A percentile compares a stretch with the other conserved stretches of the same genome.
Conservation (phyloP, 2,113 vertebrate species). For the Mirza zaza region DNA sequence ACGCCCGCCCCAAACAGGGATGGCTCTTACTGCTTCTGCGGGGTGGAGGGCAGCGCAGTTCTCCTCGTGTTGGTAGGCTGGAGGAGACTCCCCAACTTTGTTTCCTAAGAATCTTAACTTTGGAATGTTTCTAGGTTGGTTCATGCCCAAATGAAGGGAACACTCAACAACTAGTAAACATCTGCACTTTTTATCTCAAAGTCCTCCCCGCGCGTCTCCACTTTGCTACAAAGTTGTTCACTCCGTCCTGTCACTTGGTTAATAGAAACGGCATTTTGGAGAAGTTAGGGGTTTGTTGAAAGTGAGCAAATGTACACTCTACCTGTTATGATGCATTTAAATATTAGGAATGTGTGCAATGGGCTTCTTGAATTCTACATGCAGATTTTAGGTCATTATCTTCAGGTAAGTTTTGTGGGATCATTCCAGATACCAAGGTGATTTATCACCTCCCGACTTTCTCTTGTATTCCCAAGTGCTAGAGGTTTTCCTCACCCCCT, state of each 20-base stretch:
- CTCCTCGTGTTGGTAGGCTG: neutral
- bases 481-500: neutral
- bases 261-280: neutral
- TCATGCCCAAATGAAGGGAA: neutral
- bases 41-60: neutral
- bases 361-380: neutral
- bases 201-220: neutral
- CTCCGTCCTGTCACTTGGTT: neutral
- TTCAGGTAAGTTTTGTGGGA: conserved; percentile 36
- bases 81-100: conserved; percentile 54
- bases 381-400: conserved; percentile 17
- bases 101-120: conserved; percentile 37
- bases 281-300: neutral
- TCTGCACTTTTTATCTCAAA: neutral
- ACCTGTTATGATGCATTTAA: neutral
- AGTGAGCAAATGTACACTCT: neutral
- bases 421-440: conserved; percentile 36
- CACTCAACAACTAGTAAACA: neutral
- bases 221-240: conserved; percentile 24
- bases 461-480: neutral
- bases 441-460: neutral
- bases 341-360: neutral
- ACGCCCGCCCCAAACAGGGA: conserved; percentile 74
- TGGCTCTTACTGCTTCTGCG: neutral
- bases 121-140: neutral